phyloP scores from a whole-genome alignment of 2,888 invertebrate genomes.

The Julus scanicus region DNA sequence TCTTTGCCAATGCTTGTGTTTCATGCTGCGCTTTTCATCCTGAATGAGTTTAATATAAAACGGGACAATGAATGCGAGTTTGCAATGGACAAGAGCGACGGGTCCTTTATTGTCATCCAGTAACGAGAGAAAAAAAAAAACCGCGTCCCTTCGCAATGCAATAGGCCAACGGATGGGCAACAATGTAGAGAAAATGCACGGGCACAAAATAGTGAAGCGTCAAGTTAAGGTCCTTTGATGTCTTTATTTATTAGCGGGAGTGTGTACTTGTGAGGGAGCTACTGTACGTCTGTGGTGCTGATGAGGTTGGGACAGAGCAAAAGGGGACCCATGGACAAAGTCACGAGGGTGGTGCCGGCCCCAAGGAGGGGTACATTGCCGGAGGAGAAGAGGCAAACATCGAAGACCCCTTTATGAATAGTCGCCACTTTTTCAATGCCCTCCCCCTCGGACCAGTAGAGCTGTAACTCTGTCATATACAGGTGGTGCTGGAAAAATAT shows the following conservation, averaged over 20 bases:
- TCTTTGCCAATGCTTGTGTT: conserved; percentile 48
- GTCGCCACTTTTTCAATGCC: conserved; percentile 42
- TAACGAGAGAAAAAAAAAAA: conserved; percentile 4
- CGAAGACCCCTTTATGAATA: conserved; percentile 39
- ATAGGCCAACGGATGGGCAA: conserved; percentile 44
- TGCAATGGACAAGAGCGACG: conserved; percentile 47
- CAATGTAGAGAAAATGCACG: conserved; percentile 17
- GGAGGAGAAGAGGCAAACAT: conserved; percentile 43
- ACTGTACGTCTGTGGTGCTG: conserved; percentile 40
- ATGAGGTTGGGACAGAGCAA: conserved; percentile 45
- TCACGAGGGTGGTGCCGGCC: conserved; percentile 32
- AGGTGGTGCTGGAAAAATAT: conserved; percentile 41
- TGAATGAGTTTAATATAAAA: conserved; percentile 50
- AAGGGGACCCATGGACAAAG: conserved; percentile 27
- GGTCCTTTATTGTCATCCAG: conserved; percentile 43
- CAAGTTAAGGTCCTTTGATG: conserved; percentile 47
- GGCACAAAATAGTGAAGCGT: conserved; percentile 43
- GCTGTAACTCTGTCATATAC: conserved; percentile 40
- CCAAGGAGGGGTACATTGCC: conserved; percentile 15
- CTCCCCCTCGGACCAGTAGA: not conserved
- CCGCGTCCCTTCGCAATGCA: not conserved
- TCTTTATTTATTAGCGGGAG: conserved; percentile 47
- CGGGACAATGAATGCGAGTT: conserved; percentile 28
- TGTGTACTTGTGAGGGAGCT: conserved; percentile 45
- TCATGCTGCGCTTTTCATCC: conserved; percentile 53